Conservation (phyloP, 2,888 invertebrate species). For the Cactoblastis cactorum region DNA sequence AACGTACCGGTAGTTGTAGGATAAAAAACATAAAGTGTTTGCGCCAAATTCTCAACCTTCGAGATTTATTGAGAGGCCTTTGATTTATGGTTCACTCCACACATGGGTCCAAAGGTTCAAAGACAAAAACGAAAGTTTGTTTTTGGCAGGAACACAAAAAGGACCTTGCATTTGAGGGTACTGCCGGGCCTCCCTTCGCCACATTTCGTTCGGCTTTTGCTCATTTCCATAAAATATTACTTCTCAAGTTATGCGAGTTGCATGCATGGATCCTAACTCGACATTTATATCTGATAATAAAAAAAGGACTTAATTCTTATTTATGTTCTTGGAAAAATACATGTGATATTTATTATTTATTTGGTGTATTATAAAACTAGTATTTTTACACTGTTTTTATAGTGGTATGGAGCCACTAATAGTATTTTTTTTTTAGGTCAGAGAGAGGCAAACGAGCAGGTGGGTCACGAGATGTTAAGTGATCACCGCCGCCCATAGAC, state of each 20-base stretch:
- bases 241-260: not conserved
- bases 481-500: too few relatives aligned
- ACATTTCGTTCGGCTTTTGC: constrained; percentile 2
- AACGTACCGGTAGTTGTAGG: constrained; percentile 19
- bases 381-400: too few relatives aligned
- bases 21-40: constrained; percentile 50
- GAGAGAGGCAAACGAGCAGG: too few relatives aligned
- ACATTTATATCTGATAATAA: not conserved
- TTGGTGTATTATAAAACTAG: too few relatives aligned
- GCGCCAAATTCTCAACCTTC: constrained; percentile 54
- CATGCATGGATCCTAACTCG: not conserved
- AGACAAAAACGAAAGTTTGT: constrained; percentile 65
- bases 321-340: too few relatives aligned
- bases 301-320: too few relatives aligned
- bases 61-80: constrained; percentile 70
- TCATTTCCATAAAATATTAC: not conserved
- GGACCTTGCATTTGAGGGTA: constrained; percentile 40
- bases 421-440: too few relatives aligned
- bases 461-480: too few relatives aligned
- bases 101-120: constrained; percentile 65
- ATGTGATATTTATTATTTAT: too few relatives aligned
- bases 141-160: constrained; percentile 57
- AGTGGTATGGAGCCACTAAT: too few relatives aligned
- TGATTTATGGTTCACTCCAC: constrained; percentile 71
- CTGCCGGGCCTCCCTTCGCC: constrained; percentile 30